Conservation (phyloP, 2,888 invertebrate species). For the Candidula unifasciata region DNA sequence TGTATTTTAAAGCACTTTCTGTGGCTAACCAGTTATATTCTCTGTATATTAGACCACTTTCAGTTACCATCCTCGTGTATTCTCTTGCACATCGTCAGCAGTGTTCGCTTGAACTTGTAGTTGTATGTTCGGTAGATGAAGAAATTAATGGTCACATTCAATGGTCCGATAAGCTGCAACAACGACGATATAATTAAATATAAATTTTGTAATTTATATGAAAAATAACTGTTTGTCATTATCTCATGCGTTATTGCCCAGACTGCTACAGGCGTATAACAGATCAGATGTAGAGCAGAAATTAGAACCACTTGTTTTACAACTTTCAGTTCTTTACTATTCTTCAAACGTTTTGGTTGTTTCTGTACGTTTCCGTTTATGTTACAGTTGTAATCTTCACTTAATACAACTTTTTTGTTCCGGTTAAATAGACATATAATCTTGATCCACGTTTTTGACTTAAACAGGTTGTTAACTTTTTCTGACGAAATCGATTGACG, state of each 20-base stretch:
- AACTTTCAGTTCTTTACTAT: neutral
- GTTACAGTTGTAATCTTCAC: too few species aligned
- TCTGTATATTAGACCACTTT: too few species aligned
- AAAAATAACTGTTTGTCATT: too few species aligned
- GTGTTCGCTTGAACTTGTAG: neutral
- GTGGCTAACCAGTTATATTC: too few species aligned
- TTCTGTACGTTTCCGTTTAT: too few species aligned
- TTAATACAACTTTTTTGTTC: too few species aligned
- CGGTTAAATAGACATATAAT: too few species aligned
- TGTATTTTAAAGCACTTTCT: too few species aligned
- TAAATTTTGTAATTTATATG: neutral
- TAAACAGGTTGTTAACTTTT: fast-evolving
- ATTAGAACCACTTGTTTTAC: neutral
- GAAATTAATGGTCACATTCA: neutral
- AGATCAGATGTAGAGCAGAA: neutral
- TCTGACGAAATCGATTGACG: too few species aligned
- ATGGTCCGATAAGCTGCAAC: neutral
- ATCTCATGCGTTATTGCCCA: neutral
- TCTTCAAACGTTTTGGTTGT: neutral
- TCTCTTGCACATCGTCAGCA: too few species aligned
- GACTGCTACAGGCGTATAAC: neutral
- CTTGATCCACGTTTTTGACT: too few species aligned
- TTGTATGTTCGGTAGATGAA: neutral
- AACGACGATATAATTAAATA: neutral
- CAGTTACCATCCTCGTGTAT: too few species aligned